Conservation (phyloP, 2,113 vertebrate genomes). For the Dicentrarchus labrax region DNA sequence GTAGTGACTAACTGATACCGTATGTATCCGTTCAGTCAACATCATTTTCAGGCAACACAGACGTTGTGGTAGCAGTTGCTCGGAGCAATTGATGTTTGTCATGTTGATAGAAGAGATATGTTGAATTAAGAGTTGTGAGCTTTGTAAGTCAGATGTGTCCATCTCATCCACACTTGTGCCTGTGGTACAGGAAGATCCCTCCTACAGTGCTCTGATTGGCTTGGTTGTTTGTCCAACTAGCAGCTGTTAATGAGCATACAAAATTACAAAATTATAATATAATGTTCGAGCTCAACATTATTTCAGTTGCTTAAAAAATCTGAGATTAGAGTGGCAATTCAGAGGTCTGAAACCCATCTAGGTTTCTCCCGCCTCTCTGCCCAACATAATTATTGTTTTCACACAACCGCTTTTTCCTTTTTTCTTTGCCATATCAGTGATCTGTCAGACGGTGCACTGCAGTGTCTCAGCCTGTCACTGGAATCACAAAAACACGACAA, state of each 20-base stretch:
- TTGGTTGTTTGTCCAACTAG: neutral
- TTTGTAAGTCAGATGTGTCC: neutral
- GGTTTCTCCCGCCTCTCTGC: neutral
- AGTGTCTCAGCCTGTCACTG: slow-evolving; percentile 56
- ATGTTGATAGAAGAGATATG: neutral
- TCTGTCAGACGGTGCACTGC: slow-evolving; percentile 71
- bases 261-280: neutral
- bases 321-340: neutral
- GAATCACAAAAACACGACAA: slow-evolving; percentile 39
- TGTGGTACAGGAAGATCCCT: neutral
- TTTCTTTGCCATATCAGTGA: slow-evolving; percentile 57
- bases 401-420: neutral
- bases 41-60: neutral
- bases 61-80: neutral
- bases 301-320: neutral
- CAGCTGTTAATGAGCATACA: neutral
- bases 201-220: neutral
- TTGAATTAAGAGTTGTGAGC: neutral
- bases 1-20: too few relatives aligned
- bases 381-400: slow-evolving; percentile 33
- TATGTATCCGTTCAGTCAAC: neutral
- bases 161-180: neutral
- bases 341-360: neutral
- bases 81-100: neutral
- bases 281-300: neutral